Evolutionary conservation across 37 sponge, comb jelly and placozoan species (phyloP), one percentile per base, ranked within the genome.

Genomic region (Spongilla lacustris): DNA sequence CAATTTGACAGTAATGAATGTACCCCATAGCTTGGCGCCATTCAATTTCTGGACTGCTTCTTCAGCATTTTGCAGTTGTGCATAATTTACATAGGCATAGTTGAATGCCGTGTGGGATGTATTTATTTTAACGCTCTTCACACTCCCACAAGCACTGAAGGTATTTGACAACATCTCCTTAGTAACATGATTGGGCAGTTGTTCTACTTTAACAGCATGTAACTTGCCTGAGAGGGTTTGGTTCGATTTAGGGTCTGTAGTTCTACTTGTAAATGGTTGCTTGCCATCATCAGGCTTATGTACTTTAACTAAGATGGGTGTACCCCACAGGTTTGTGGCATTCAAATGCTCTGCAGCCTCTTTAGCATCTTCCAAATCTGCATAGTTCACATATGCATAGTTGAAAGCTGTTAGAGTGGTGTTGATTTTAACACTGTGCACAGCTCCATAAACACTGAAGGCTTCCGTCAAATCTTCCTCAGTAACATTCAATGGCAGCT

Each of bases 351-450:
- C 21, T 58, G 19, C 41, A 19, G 30, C 34, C 24, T 33, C 69
- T 29, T 36, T 17, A 22, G 70, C 81, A 34, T 8, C 30, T 10
- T 23, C 34, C 2, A 28, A 27, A 24, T 31, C 37, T 29, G 10
- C 8, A 34, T 30, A 81, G 38, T 81, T 81, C 22, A 81, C 30
- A 36, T 81, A 81, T 28, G 81, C 81, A 81, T 68, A 81, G 36
- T 81, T 81, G 0, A 36, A 58, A 19, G 58, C 58, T 19, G 58
- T 14, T 58, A 13, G 58, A 17, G 58, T 58, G 19, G 58, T 58
- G 58, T 58, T 58, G 58, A 58, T 58, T 58, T 58, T 58, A 58
- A 17, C 21, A 58, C 58, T 58, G 1, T 1, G 14, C 58, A 58
- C 58, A 58, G 1, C 21, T 58, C 58, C 58, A 17, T 58, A 58